These are phyloP conservation scores for Phoxinus dragarum DNA, from an alignment of 2,797 vertebrate genomes.

Conservation along the genomic window DNA sequence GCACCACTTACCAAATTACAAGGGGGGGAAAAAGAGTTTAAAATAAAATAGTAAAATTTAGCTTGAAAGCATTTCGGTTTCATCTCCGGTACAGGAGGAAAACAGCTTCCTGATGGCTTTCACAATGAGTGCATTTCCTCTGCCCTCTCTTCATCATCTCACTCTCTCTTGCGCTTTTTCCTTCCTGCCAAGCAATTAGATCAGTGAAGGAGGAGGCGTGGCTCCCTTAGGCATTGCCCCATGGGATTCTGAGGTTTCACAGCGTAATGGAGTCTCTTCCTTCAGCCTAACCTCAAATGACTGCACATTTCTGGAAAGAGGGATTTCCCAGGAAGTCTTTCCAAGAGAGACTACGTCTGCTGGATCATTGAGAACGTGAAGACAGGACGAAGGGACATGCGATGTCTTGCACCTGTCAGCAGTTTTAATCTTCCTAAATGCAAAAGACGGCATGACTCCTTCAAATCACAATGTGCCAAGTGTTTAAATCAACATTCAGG, in stretches of 20 bases:
- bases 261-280: constrained; percentile 61
- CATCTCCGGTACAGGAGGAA: constrained; percentile 48
- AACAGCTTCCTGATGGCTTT: constrained; percentile 60
- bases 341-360: constrained; percentile 22
- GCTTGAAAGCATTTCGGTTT: constrained; percentile 56
- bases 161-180: constrained; percentile 32
- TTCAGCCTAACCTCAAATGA: constrained; percentile 58
- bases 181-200: constrained; percentile 67
- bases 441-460: neutral
- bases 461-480: neutral
- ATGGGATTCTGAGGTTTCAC: constrained; percentile 58
- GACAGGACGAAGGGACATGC: neutral
- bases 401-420: constrained; percentile 1
- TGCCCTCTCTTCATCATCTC: constrained; percentile 30
- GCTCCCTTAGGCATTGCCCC: constrained; percentile 56
- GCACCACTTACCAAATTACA: neutral
- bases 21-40: neutral
- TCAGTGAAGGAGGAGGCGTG: constrained; percentile 64
- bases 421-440: constrained; percentile 4
- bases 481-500: neutral
- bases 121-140: constrained; percentile 51
- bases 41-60: constrained; percentile 32
- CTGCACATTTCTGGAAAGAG: constrained; percentile 57
- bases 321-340: constrained; percentile 61
- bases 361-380: constrained; percentile 7